Conservation (phyloP, 2,113 vertebrate species). For the Athene noctua region DNA sequence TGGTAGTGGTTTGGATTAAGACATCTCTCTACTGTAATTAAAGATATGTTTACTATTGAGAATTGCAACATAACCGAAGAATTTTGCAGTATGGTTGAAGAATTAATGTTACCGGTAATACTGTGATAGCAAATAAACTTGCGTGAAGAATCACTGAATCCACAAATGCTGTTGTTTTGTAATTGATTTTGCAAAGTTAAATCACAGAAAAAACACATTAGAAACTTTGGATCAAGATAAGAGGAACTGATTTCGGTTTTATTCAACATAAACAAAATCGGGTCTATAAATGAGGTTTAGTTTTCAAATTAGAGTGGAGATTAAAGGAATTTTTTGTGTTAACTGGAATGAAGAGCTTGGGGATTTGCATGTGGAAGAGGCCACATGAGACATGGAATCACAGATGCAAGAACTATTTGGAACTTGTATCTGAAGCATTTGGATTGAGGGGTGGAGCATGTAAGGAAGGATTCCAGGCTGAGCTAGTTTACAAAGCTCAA, state of each 20-base stretch:
- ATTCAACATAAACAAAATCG: neutral
- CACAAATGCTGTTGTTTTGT: neutral
- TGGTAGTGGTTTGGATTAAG: neutral
- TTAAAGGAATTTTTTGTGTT: conserved; percentile 26
- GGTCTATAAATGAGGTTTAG: neutral
- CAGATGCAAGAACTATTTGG: conserved; percentile 42
- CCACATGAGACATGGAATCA: neutral
- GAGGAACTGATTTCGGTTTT: neutral
- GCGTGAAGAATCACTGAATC: neutral
- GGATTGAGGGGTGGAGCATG: neutral
- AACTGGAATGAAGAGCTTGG: conserved; percentile 2
- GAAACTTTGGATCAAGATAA: neutral
- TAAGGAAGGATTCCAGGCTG: neutral
- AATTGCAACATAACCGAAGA: neutral
- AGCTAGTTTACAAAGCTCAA: neutral
- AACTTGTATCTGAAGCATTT: conserved; percentile 10
- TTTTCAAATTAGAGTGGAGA: conserved; percentile 4
- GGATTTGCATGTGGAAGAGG: conserved; percentile 26
- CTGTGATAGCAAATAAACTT: neutral
- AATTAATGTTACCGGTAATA: neutral
- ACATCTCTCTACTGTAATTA: neutral
- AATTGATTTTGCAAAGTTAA: neutral
- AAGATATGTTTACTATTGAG: neutral
- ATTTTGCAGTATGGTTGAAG: neutral
- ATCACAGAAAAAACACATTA: neutral